A percentile compares a stretch with the other conserved stretches of the same genome.
Conservation (phyloP, 2,888 invertebrate species). For the Patella ulyssiponensis region DNA sequence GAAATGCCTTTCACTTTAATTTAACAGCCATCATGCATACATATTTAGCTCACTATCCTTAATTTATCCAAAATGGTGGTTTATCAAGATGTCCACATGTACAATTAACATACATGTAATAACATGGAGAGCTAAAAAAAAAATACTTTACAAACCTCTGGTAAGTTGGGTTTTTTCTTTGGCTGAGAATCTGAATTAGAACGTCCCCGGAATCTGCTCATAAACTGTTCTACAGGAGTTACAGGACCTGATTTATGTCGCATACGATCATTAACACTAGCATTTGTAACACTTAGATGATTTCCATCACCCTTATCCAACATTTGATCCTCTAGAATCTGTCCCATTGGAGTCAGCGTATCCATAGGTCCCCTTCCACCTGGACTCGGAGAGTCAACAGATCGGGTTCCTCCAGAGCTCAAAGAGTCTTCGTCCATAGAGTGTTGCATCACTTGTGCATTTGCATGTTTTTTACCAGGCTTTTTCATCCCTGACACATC, state of each 20-base stretch:
- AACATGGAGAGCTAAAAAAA: constrained; percentile 18
- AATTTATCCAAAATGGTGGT: too few relatives aligned
- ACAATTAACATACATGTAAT: background rate
- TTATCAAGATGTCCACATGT: too few relatives aligned
- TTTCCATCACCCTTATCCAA: constrained; percentile 39
- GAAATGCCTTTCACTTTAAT: too few relatives aligned
- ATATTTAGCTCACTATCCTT: too few relatives aligned
- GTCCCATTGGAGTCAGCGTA: constrained; percentile 63
- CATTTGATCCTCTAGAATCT: constrained; percentile 62
- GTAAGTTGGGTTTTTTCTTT: constrained; percentile 28
- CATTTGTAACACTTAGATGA: too few relatives aligned
- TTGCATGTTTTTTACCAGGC: constrained; percentile 53
- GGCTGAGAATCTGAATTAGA: constrained; percentile 64
- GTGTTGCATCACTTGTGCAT: constrained; percentile 47
- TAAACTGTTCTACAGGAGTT: constrained; percentile 55
- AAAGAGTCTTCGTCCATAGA: constrained; percentile 54
- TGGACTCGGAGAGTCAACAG: constrained; percentile 6
- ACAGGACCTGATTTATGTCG: constrained; percentile 58
- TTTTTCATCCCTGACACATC: constrained; percentile 66
- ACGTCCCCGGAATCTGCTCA: constrained; percentile 58
- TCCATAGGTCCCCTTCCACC: constrained; percentile 32
- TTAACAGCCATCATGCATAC: too few relatives aligned
- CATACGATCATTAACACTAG: constrained; percentile 35
- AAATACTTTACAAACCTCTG: background rate
- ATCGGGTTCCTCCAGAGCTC: constrained; percentile 1